phyloP scores from a whole-genome alignment of 2,888 invertebrate species.

The Xylota sylvarum region DNA sequence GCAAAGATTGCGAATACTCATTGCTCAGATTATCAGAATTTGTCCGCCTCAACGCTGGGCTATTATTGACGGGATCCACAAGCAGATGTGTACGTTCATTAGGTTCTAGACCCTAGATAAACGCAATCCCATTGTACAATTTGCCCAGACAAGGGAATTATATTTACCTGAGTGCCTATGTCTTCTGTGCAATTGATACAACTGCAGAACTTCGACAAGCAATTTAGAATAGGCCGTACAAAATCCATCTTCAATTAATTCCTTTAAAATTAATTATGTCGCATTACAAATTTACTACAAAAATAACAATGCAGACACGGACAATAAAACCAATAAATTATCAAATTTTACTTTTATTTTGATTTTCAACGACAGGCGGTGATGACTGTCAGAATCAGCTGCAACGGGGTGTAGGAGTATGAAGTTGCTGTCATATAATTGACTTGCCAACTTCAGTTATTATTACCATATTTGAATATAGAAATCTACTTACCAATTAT shows the following conservation, averaged over 20 bases:
- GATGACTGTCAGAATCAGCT: conserved; percentile 66
- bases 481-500: too few species aligned
- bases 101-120: conserved; percentile 83
- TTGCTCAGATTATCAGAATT: conserved; percentile 89
- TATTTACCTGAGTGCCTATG: conserved; percentile 81
- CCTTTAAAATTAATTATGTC: conserved; percentile 42
- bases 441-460: conserved; percentile 16
- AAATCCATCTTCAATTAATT: conserved; percentile 81
- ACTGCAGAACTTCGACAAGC: conserved; percentile 82
- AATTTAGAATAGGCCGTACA: conserved; percentile 81
- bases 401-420: not conserved
- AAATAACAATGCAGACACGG: conserved; percentile 54
- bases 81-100: conserved; percentile 93
- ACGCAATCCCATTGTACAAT: conserved; percentile 1
- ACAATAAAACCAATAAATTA: conserved; percentile 71
- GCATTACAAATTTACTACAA: conserved; percentile 57
- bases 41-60: conserved; percentile 89
- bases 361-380: conserved; percentile 53
- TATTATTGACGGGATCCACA: conserved; percentile 91
- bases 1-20: conserved; percentile 87
- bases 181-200: conserved; percentile 84
- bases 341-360: conserved; percentile 69
- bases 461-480: too few species aligned
- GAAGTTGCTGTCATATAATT: not conserved
- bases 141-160: not conserved